These are phyloP conservation scores for Pogonocichla stellata DNA, from an alignment of 2,113 vertebrate species.

Conservation along the genomic window DNA sequence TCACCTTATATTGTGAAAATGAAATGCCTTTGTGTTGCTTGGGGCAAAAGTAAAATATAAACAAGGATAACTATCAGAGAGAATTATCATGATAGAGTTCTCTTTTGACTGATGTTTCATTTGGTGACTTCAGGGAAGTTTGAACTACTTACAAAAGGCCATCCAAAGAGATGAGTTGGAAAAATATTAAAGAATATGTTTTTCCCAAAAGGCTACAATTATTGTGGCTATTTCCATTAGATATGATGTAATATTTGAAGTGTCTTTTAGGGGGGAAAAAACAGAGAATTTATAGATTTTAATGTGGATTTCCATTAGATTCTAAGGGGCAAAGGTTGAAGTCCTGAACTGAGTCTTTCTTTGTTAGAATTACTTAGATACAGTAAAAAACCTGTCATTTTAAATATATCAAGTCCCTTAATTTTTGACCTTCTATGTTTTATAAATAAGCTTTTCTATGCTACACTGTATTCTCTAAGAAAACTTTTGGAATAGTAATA, in stretches of 20 bases:
- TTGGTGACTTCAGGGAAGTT: neutral
- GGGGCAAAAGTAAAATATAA: neutral
- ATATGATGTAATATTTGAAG: neutral
- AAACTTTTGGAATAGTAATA: neutral
- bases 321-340: neutral
- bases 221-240: neutral
- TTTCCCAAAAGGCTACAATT: neutral
- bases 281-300: neutral
- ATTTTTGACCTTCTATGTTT: neutral
- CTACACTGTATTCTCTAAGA: neutral
- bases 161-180: neutral
- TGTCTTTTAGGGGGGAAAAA: neutral
- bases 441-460: neutral
- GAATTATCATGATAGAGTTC: neutral
- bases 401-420: neutral
- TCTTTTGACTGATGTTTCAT: neutral
- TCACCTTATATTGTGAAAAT: neutral
- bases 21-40: rapidly evolving
- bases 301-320: neutral
- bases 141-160: neutral
- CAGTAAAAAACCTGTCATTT: neutral
- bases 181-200: neutral
- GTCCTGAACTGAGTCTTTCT: neutral
- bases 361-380: neutral
- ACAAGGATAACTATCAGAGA: neutral